A percentile compares a stretch with the other conserved stretches of the same genome.
Conservation (phyloP, 2,797 vertebrate species). For the Alca torda region DNA sequence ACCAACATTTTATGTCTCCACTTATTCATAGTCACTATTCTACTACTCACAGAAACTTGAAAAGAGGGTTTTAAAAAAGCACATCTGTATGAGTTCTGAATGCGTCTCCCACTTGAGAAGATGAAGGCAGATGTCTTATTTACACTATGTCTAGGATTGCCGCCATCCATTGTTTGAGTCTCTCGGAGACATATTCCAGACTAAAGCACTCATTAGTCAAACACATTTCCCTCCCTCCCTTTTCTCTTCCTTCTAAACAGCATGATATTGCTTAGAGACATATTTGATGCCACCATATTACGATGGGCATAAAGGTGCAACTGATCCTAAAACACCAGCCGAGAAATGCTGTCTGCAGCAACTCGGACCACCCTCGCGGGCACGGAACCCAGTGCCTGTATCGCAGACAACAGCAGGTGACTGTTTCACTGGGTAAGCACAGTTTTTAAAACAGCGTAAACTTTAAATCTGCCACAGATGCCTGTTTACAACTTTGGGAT, state of each 20-base stretch:
- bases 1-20: not conserved
- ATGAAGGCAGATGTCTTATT: conserved; percentile 52
- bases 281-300: not conserved
- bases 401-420: not conserved
- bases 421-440: not conserved
- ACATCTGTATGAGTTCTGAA: conserved; percentile 24
- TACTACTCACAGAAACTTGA: not conserved
- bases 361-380: not conserved
- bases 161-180: conserved; percentile 41
- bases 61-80: not conserved
- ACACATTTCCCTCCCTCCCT: not conserved
- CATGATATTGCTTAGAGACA: not conserved
- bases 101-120: not conserved
- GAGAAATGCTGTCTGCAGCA: not conserved
- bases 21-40: not conserved
- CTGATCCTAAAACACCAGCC: conserved; percentile 1
- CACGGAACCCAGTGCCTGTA: not conserved
- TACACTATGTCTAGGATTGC: conserved; percentile 44
- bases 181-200: conserved; percentile 15
- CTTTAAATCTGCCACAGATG: not conserved
- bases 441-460: not conserved
- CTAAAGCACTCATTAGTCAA: conserved; percentile 16
- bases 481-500: conserved; percentile 5
- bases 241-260: not conserved
- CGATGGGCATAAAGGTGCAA: not conserved